These are phyloP conservation scores for Theonella swinhoei DNA, from an alignment of 37 sponge, comb jelly and placozoan genomes.

Conservation along the genomic window DNA sequence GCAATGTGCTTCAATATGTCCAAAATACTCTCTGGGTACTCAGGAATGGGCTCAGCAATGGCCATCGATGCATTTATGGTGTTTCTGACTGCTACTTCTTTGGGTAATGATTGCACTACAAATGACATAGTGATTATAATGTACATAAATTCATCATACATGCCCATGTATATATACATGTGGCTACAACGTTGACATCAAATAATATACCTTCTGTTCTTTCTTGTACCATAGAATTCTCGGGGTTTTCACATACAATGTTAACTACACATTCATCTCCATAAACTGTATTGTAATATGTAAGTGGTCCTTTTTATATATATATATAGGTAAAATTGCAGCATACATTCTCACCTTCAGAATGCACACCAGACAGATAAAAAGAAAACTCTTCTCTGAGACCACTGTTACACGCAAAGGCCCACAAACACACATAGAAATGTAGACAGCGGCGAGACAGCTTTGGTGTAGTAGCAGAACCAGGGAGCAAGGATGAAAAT, in stretches of 20 bases:
- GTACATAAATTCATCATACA: background rate
- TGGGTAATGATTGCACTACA: constrained; percentile 3
- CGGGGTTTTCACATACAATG: too few species aligned
- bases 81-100: background rate
- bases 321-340: too few species aligned
- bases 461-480: background rate
- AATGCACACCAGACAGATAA: background rate
- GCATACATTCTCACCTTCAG: background rate
- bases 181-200: too few species aligned
- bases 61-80: background rate
- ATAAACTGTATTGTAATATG: too few species aligned
- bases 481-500: background rate
- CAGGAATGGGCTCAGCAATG: background rate
- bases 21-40: background rate
- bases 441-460: constrained; percentile 5
- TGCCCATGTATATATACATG: background rate
- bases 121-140: background rate
- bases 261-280: too few species aligned
- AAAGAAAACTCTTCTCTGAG: constrained; percentile 1
- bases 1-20: background rate
- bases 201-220: too few species aligned
- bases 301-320: too few species aligned
- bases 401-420: background rate
- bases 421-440: constrained; percentile 5
- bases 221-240: too few species aligned